Evolutionary conservation across 2,888 invertebrate species (phyloP).

Genomic region (Drosophila barbarae): DNA sequence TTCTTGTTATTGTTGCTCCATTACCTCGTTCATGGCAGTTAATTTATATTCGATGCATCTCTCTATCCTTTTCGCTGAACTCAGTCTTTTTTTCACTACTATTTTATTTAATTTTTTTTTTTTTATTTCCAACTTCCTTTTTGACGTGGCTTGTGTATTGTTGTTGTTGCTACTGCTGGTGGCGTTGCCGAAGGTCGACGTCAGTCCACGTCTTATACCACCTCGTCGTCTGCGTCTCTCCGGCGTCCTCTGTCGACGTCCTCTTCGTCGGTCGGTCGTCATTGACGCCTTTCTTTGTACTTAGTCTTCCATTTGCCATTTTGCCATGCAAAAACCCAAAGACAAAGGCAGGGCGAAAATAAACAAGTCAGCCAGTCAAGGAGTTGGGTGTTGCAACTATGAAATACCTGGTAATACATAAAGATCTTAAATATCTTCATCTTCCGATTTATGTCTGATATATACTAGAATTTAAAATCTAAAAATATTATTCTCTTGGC

Average conservation of each 20-base stretch:
- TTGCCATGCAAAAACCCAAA: constrained; percentile 53
- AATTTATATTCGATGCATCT: constrained; percentile 68
- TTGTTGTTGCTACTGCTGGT: constrained; percentile 20
- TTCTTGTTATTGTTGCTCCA: constrained; percentile 54
- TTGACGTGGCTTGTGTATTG: constrained; percentile 33
- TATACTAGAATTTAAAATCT: neutral
- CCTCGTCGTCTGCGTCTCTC: constrained; percentile 21
- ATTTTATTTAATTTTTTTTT: constrained; percentile 31
- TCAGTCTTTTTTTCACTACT: constrained; percentile 7
- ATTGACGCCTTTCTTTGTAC: constrained; percentile 67
- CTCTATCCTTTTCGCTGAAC: constrained; percentile 23
- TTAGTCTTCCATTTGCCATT: constrained; percentile 55
- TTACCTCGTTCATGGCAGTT: constrained; percentile 69
- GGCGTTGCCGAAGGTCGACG: constrained; percentile 37
- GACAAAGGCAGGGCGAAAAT: constrained; percentile 22
- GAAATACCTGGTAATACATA: constrained; percentile 5
- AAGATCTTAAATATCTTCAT: too few relatives aligned
- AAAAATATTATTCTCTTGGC: neutral
- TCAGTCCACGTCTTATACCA: constrained; percentile 14
- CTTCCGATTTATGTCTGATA: too few relatives aligned
- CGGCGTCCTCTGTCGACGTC: constrained; percentile 5
- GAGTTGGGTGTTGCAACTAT: neutral
- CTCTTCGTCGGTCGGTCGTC: constrained; percentile 42
- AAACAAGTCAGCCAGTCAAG: constrained; percentile 25
- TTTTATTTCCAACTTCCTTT: constrained; percentile 55